Percentiles rank a stretch among this genome's conserved stretches.
Evolutionary conservation across 2,888 invertebrate species (phyloP).

Genomic region (Drosophila stalkeri): DNA sequence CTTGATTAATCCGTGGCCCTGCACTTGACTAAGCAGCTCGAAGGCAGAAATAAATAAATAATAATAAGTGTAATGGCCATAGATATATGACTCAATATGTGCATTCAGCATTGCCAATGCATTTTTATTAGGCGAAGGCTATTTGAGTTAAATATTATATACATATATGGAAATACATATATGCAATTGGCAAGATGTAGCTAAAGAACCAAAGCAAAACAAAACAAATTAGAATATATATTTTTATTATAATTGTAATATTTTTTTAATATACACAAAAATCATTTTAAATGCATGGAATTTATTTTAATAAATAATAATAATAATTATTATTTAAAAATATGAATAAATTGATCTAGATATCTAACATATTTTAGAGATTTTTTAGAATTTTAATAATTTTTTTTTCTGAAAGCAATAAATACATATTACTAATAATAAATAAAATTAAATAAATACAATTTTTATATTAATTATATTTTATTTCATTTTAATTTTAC

Average conservation of each 20-base stretch:
- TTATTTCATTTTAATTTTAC: neutral
- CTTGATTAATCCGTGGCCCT: constrained; percentile 38
- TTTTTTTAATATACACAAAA: neutral
- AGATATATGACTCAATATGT: constrained; percentile 3
- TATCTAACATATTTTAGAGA: no score
- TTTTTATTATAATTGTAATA: neutral
- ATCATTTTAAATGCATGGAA: no score
- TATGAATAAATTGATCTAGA: no score
- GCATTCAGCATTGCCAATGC: constrained; percentile 10
- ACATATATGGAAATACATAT: constrained; percentile 2
- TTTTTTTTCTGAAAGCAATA: no score
- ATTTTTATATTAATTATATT: neutral
- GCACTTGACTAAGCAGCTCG: constrained; percentile 42
- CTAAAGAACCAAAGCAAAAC: neutral
- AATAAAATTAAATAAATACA: no score
- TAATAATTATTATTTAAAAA: neutral
- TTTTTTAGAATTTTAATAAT: no score
- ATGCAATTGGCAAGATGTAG: neutral
- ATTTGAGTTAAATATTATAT: neutral
- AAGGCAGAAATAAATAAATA: constrained; percentile 27
- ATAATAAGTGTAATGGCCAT: constrained; percentile 11
- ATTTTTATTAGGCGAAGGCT: constrained; percentile 17
- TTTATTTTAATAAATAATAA: no score
- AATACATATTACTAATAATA: no score
- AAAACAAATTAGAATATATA: neutral